Percentiles rank a stretch among this genome's conserved stretches.
These are phyloP conservation scores for Andricus quercusramuli DNA, from an alignment of 2,888 invertebrate genomes.

Conservation along the genomic window DNA sequence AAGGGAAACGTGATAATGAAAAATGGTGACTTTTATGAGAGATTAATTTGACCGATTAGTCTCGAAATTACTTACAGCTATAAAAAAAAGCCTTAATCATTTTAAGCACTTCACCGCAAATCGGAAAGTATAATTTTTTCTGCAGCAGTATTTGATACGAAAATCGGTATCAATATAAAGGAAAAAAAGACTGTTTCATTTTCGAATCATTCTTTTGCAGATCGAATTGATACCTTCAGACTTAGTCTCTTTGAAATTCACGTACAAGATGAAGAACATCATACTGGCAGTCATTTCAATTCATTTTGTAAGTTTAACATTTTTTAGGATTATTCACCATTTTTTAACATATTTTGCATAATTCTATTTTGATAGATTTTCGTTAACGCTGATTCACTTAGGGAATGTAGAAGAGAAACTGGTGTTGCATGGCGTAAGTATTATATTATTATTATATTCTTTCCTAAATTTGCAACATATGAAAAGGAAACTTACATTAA, in stretches of 20 bases:
- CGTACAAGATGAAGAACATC: conserved; percentile 10
- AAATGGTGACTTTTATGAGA: neutral
- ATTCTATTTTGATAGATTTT: conserved; percentile 50
- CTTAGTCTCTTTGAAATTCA: neutral
- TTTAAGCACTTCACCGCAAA: neutral
- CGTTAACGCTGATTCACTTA: conserved; percentile 62
- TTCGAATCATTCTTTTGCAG: too few relatives aligned
- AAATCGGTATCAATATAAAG: too few relatives aligned
- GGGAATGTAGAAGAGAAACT: conserved; percentile 66
- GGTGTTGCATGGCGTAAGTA: conserved; percentile 69
- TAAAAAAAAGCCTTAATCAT: neutral
- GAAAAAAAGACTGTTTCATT: too few relatives aligned
- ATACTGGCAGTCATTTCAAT: conserved; percentile 9
- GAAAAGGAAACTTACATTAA: neutral
- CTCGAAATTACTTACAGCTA: neutral
- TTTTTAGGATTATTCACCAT: neutral
- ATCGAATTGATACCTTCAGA: too few relatives aligned
- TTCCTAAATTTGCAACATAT: neutral
- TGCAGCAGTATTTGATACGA: too few relatives aligned
- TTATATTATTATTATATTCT: conserved; percentile 34
- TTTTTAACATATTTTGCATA: neutral
- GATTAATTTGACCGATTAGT: neutral
- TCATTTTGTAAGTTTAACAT: conserved; percentile 7
- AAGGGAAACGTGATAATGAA: neutral
- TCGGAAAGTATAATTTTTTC: too few relatives aligned